These are phyloP conservation scores for Meiosimyza decipiens DNA, from an alignment of 2,888 invertebrate genomes.

Conservation along the genomic window DNA sequence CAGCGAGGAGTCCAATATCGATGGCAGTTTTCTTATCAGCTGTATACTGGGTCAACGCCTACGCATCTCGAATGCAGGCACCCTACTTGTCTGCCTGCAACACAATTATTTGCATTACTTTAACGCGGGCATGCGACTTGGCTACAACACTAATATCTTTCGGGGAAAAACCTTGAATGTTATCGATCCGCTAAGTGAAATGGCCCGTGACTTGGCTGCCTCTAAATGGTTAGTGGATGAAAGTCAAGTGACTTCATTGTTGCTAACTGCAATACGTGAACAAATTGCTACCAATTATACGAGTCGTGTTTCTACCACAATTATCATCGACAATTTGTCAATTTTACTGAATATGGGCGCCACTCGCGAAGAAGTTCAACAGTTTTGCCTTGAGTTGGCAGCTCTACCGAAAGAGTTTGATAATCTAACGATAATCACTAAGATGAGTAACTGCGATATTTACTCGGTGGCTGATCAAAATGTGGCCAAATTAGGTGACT, in stretches of 20 bases:
- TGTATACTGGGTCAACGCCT: constrained; percentile 74
- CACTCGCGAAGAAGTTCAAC: constrained; percentile 54
- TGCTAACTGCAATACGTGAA: constrained; percentile 53
- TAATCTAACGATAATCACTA: constrained; percentile 71
- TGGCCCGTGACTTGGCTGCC: constrained; percentile 64
- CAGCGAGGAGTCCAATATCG: constrained; percentile 77
- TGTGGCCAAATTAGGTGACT: constrained; percentile 74
- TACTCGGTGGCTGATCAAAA: constrained; percentile 72
- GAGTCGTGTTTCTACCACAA: constrained; percentile 66
- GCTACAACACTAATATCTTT: constrained; percentile 74
- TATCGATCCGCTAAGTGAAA: constrained; percentile 70
- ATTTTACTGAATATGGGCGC: constrained; percentile 75
- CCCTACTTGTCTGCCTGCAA: constrained; percentile 76
- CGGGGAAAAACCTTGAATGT: constrained; percentile 68
- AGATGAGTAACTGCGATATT: constrained; percentile 71
- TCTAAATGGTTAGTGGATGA: constrained; percentile 61
- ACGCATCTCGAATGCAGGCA: constrained; percentile 70
- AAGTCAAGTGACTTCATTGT: constrained; percentile 60
- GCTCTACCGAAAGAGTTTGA: constrained; percentile 52
- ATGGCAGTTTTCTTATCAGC: constrained; percentile 79
- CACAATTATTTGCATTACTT: constrained; percentile 80
- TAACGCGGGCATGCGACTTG: constrained; percentile 78
- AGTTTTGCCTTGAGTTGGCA: constrained; percentile 57
- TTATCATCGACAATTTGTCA: constrained; percentile 79
- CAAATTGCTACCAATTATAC: constrained; percentile 53